Percentiles rank a stretch among this genome's conserved stretches.
These are phyloP conservation scores for Penaeus indicus DNA, from an alignment of 1,140 invertebrate genomes.

Conservation along the genomic window DNA sequence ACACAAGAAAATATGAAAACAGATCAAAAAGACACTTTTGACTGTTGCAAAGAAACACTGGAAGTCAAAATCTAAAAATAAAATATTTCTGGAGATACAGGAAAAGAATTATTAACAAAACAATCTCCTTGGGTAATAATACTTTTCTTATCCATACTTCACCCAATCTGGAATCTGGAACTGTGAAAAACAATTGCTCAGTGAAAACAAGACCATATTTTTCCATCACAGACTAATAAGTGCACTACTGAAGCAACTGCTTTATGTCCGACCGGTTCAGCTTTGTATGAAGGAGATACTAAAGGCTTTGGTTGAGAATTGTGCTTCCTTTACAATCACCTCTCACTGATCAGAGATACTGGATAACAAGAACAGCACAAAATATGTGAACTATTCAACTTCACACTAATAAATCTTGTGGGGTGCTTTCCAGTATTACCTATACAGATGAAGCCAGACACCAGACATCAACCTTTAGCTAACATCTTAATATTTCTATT, in stretches of 20 bases:
- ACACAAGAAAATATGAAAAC: conserved; percentile 28
- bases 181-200: conserved; percentile 34
- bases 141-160: background rate
- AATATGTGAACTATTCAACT: background rate
- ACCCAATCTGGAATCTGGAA: too few species aligned
- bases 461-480: too few species aligned
- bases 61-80: too few species aligned
- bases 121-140: background rate
- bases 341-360: background rate
- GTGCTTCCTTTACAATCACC: conserved; percentile 25
- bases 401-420: background rate
- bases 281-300: conserved; percentile 3
- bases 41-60: too few species aligned
- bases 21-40: background rate
- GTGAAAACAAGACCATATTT: background rate
- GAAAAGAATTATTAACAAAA: conserved; percentile 3
- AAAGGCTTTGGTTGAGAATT: conserved; percentile 41
- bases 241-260: conserved; percentile 22
- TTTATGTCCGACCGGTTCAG: conserved; percentile 20
- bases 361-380: background rate
- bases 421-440: background rate
- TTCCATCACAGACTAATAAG: conserved; percentile 26
- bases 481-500: too few species aligned
- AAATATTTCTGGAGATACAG: too few species aligned
- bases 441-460: background rate